Conservation (phyloP, 2,888 invertebrate species). For the Eustalomyia histrio region DNA sequence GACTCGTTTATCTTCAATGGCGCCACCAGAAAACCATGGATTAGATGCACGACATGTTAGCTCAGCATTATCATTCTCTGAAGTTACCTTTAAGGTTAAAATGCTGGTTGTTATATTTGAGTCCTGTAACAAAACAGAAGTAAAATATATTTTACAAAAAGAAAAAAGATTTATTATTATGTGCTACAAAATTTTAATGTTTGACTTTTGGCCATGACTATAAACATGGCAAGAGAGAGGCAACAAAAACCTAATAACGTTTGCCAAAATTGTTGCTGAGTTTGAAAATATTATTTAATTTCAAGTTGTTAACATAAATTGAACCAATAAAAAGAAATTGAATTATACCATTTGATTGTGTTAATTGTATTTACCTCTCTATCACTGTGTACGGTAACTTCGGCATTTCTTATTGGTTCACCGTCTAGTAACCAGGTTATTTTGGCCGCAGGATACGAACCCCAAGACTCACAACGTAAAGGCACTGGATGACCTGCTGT, state of each 20-base stretch:
- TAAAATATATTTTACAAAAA: background rate
- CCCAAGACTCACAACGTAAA: slow-evolving; percentile 89
- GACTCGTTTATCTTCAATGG: slow-evolving; percentile 87
- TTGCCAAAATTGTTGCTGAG: slow-evolving; percentile 40
- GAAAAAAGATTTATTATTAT: slow-evolving; percentile 51
- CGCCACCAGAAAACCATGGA: slow-evolving; percentile 90
- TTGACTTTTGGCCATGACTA: slow-evolving; percentile 52
- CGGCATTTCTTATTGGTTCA: slow-evolving; percentile 83
- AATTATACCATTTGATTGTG: background rate
- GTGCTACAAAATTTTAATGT: slow-evolving; percentile 28
- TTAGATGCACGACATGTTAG: slow-evolving; percentile 92
- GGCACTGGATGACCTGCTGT: slow-evolving; percentile 87
- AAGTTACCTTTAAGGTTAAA: slow-evolving; percentile 86
- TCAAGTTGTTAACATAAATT: background rate
- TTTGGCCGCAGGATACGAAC: slow-evolving; percentile 90
- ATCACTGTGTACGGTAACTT: slow-evolving; percentile 80
- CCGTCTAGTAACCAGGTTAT: slow-evolving; percentile 90
- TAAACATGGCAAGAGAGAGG: slow-evolving; percentile 3
- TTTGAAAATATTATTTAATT: slow-evolving; percentile 12
- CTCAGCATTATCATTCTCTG: slow-evolving; percentile 90
- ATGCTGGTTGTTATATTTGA: slow-evolving; percentile 86
- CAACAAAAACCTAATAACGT: slow-evolving; percentile 7
- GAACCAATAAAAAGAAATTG: background rate
- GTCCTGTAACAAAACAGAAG: slow-evolving; percentile 71
- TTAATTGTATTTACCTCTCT: slow-evolving; percentile 33